Conservation (phyloP, 2,888 invertebrate species). For the Hypena proboscidalis region DNA sequence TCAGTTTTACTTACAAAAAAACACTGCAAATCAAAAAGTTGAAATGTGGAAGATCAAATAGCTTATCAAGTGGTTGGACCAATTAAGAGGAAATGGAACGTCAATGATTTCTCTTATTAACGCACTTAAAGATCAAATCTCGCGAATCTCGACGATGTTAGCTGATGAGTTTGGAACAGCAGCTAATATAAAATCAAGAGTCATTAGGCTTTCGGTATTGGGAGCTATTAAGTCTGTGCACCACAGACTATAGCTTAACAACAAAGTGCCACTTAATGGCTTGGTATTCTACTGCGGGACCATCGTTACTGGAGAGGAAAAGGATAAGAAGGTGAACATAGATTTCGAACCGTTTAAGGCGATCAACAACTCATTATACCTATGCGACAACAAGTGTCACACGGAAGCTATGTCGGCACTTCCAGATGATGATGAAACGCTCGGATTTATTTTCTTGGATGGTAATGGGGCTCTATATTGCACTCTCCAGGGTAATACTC, state of each 20-base stretch:
- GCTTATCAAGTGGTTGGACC: too few species aligned
- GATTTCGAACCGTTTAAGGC: constrained; percentile 99
- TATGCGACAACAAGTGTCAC: constrained; percentile 99
- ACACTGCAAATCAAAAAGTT: too few species aligned
- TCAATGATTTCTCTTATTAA: constrained; percentile 99
- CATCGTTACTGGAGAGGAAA: constrained; percentile 99
- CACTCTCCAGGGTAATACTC: constrained; percentile 97
- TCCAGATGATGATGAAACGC: constrained; percentile 99
- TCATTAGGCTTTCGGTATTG: constrained; percentile 98
- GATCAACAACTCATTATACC: constrained; percentile 99
- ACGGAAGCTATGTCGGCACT: constrained; percentile 98
- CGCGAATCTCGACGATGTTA: constrained; percentile 99
- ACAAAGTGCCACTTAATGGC: constrained; percentile 99
- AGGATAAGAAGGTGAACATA: constrained; percentile 99
- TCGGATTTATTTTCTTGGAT: constrained; percentile 99
- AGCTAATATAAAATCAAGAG: constrained; percentile 99
- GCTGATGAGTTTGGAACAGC: constrained; percentile 99
- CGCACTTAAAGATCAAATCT: constrained; percentile 99
- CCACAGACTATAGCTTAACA: constrained; percentile 99
- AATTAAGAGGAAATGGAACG: constrained; percentile 99
- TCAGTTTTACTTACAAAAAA: too few species aligned
- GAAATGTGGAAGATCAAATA: too few species aligned
- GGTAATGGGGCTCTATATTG: constrained; percentile 99
- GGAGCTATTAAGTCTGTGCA: constrained; percentile 99
- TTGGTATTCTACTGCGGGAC: constrained; percentile 99